Evolutionary conservation across 2,113 vertebrate species (phyloP), one percentile per base, ranked within the genome.

Genomic region (Stigmatopora nigra): DNA sequence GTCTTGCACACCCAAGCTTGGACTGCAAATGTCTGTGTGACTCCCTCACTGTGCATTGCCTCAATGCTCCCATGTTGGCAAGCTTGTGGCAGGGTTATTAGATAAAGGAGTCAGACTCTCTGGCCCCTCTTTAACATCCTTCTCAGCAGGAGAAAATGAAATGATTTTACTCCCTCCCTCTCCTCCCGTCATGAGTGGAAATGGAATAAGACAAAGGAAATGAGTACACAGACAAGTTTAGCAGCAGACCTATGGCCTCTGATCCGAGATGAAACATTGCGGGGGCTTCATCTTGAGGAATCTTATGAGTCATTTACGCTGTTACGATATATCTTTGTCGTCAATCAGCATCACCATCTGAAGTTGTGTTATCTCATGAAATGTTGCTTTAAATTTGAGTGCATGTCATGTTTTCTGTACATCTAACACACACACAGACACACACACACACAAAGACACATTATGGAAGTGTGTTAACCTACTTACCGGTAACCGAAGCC

Each of bases 61-160:
- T 81, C 75, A 77, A 81, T 83, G 79, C 75, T 83, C 76, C 78
- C 84, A 78, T 77, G 84, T 77, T 86, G 87, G 82, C 83, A 86
- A 75, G 76, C 80, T 77, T 75, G 82, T 83, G 82, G 78, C 83
- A 78, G 78, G 70, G 82, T 87, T 85, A 84, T 84, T 87, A 86
- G 84, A 89, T 88, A 86, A 31, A 89, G 82, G 86, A 88, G 82
- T 86, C 83, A 86, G 84, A 87, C 87, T 84, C 78, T 72, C 77
- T 83, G 84, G 83, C 83, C 84, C 82, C 80, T 83, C 82, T 86
- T 87, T 82, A 85, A 85, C 82, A 86, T 82, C 77, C 72, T 82
- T 86, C 86, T 82, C 82, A 85, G 83, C 74, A 74, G 83, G 77
- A 79, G 75, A 77, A 82, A 85, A 83, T 91, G 90, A 91, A 83